Evolutionary conservation across 2,888 invertebrate genomes (phyloP).

Genomic region (Tinea pellionella): DNA sequence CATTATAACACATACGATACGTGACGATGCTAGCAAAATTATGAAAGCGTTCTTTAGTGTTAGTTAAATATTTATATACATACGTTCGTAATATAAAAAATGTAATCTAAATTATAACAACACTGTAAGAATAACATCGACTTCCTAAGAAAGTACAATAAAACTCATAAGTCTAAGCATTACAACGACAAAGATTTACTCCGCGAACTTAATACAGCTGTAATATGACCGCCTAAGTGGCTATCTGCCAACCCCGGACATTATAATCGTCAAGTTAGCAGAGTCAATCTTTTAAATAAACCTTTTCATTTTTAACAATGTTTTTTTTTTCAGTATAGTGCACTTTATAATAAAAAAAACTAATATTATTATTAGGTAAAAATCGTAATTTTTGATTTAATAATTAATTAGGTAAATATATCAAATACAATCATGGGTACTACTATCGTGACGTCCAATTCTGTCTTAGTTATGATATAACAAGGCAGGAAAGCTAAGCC

Average conservation of each 20-base stretch:
- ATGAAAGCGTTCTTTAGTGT: too few species aligned
- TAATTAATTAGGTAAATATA: too few species aligned
- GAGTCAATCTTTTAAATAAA: not conserved
- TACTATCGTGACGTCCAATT: constrained; percentile 17
- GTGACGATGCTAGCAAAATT: too few species aligned
- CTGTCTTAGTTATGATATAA: constrained; percentile 45
- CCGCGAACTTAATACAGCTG: constrained; percentile 56
- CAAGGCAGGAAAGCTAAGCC: constrained; percentile 40
- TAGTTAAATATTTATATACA: too few species aligned
- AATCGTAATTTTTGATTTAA: too few species aligned
- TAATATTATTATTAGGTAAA: too few species aligned
- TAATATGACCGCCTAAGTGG: constrained; percentile 40
- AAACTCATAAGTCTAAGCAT: constrained; percentile 63
- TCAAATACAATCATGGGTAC: not conserved
- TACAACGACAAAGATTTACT: constrained; percentile 57
- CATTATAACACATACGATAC: too few species aligned
- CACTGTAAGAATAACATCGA: not conserved
- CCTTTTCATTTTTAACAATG: too few species aligned
- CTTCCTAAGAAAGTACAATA: constrained; percentile 25
- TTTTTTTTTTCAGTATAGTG: too few species aligned
- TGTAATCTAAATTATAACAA: too few species aligned
- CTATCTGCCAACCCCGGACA: constrained; percentile 24
- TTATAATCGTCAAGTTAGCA: not conserved
- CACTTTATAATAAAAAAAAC: too few species aligned
- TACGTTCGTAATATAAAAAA: too few species aligned